phyloP scores from a whole-genome alignment of 2,113 vertebrate species.

The Antechinus flavipes region DNA sequence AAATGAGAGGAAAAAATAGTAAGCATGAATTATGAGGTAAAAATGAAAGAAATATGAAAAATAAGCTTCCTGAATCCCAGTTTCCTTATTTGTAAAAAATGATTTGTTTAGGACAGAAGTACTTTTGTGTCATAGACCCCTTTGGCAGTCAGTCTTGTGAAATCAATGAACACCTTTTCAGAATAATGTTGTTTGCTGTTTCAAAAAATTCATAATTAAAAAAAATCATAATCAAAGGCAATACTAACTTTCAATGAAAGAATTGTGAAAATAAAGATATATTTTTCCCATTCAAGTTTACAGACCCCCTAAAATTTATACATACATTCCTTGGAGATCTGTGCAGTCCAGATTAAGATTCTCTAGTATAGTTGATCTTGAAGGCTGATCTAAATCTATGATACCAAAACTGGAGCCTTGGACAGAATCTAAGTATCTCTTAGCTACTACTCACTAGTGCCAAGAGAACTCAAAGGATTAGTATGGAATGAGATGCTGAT shows the following conservation, averaged over 20 bases:
- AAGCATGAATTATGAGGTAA: neutral
- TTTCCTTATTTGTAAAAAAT: neutral
- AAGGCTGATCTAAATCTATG: neutral
- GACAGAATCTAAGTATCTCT: neutral
- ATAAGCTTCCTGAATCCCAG: neutral
- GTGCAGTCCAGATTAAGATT: neutral
- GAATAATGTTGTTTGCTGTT: neutral
- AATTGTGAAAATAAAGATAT: neutral
- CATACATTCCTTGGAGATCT: too few relatives aligned
- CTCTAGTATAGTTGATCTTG: neutral
- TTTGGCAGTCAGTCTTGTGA: neutral
- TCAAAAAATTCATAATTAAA: neutral
- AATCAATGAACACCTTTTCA: neutral
- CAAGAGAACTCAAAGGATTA: neutral
- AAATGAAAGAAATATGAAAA: neutral
- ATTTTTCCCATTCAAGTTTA: neutral
- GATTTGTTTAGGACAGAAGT: neutral
- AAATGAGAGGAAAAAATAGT: slow-evolving; percentile 2
- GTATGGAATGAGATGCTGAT: neutral
- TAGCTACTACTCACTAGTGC: neutral
- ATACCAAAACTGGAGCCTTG: neutral
- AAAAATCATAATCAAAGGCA: neutral
- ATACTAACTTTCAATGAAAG: neutral
- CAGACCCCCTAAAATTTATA: neutral
- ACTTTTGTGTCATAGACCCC: neutral